phyloP scores from a whole-genome alignment of 2,113 vertebrate species.

The Bubo scandiacus region DNA sequence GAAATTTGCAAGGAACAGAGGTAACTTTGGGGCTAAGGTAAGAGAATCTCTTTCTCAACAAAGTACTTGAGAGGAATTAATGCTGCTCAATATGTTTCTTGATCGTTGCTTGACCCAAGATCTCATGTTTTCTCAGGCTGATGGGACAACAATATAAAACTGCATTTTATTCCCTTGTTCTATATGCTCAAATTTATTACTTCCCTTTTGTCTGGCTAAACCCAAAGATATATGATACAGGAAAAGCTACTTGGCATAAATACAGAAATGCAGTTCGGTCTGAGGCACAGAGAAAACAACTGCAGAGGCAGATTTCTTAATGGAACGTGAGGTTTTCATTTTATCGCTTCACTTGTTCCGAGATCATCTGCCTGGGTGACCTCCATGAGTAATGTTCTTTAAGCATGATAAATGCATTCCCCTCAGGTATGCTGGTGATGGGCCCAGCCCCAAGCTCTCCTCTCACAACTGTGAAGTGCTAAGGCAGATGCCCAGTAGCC shows the following conservation, averaged over 20 bases:
- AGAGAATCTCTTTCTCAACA: background rate
- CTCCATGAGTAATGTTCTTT: background rate
- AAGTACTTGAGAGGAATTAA: background rate
- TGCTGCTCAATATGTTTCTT: background rate
- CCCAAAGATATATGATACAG: background rate
- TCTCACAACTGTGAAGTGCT: background rate
- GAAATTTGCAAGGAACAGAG: background rate
- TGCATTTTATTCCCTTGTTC: conserved; percentile 9
- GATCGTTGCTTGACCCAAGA: background rate
- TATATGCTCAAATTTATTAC: conserved; percentile 26
- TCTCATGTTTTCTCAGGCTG: background rate
- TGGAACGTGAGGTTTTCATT: background rate
- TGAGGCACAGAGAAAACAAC: background rate
- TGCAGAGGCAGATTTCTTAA: background rate
- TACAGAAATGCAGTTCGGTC: background rate
- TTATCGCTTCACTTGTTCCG: background rate
- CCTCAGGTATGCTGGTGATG: background rate
- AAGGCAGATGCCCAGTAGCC: background rate
- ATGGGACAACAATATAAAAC: background rate
- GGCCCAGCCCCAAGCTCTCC: background rate
- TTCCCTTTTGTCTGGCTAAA: conserved; percentile 31
- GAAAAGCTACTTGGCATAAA: conserved; percentile 30
- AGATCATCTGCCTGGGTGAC: background rate
- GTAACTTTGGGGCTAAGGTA: conserved; percentile 8
- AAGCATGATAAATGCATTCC: background rate